Percentiles rank a stretch among this genome's conserved stretches.
Conservation (phyloP, 2,113 vertebrate genomes). For the Nibea albiflora region DNA sequence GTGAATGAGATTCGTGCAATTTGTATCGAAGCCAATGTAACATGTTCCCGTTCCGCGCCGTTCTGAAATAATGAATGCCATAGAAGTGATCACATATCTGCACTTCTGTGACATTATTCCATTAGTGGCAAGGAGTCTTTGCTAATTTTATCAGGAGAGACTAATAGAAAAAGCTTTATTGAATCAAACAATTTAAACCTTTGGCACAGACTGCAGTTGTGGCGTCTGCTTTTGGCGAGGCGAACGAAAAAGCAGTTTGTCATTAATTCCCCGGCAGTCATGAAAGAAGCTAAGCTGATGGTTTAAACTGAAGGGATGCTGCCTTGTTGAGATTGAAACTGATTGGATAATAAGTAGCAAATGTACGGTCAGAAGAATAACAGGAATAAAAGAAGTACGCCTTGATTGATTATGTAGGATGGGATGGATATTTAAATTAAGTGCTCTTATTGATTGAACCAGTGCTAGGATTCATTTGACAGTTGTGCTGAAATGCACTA, state of each 20-base stretch:
- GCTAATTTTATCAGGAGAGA: slow-evolving; percentile 16
- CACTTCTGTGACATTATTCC: slow-evolving; percentile 22
- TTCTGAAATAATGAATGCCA: slow-evolving; percentile 26
- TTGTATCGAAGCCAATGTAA: slow-evolving; percentile 31
- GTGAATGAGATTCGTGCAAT: slow-evolving; percentile 43
- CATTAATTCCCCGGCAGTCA: not conserved
- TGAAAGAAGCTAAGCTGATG: not conserved
- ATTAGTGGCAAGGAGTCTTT: not conserved
- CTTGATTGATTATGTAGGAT: slow-evolving; percentile 1
- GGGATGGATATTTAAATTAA: slow-evolving; percentile 38
- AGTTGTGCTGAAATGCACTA: slow-evolving; percentile 21
- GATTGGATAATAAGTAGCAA: slow-evolving; percentile 27
- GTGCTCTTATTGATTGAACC: slow-evolving; percentile 20
- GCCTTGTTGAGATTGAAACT: slow-evolving; percentile 11
- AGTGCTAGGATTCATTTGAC: slow-evolving; percentile 7
- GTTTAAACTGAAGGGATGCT: slow-evolving; percentile 6
- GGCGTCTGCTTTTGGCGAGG: not conserved
- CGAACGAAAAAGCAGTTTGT: not conserved
- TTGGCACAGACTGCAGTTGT: not conserved
- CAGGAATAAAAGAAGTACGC: not conserved
- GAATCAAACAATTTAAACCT: slow-evolving; percentile 7
- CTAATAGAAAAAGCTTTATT: slow-evolving; percentile 5
- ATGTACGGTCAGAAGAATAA: not conserved
- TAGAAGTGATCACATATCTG: slow-evolving; percentile 25
- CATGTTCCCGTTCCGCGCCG: not conserved